Evolutionary conservation across 1,140 invertebrate species (phyloP), one percentile per base, ranked within the genome.

Genomic region (Helicoverpa armigera): DNA sequence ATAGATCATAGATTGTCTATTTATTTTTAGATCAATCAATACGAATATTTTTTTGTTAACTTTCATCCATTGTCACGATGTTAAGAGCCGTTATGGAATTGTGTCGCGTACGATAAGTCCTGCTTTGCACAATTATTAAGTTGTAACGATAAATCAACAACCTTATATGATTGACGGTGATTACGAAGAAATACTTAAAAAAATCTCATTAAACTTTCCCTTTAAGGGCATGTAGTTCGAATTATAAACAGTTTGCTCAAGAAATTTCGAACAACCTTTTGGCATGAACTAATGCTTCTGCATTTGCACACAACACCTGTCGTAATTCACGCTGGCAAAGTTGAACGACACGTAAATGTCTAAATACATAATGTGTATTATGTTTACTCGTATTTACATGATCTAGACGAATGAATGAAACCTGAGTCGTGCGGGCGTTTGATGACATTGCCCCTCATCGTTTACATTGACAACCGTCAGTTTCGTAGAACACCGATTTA

Each of bases 401-500:
- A 65, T 60, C 18, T 53, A 29, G 16, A 29, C 18, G 23, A n/a
- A 65, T 63, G 81, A 75, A 83, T 74, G 78, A 75, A 83, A 80
- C 60, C 12, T 23, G 78, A 83, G 65, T 35, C 29, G 69, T 65
- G 48, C 50, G 35, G 58, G 80, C 67, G 83, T 82, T 60, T 79
- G 79, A 82, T 82, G 83, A 84, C 80, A 80, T 72, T 83, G 69
- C 56, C 70, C 80, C 56, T 75, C 60, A 70, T 79, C 76, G 77
- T 80, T 81, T 84, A 78, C 76, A 83, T 79, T 83, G 82, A 70
- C 77, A 70, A 77, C 80, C 18, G 69, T 76, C 65, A 70, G 61
- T 82, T 86, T 86, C 85, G 79, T 82, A 86, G 85, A 86, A 86
- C 67, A 80, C 31, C 79, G 79, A 78, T 86, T 86, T 86, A 85